Evolutionary conservation across 2,113 vertebrate species (phyloP).

Genomic region (Sinocyclocheilus maitianheensis): DNA sequence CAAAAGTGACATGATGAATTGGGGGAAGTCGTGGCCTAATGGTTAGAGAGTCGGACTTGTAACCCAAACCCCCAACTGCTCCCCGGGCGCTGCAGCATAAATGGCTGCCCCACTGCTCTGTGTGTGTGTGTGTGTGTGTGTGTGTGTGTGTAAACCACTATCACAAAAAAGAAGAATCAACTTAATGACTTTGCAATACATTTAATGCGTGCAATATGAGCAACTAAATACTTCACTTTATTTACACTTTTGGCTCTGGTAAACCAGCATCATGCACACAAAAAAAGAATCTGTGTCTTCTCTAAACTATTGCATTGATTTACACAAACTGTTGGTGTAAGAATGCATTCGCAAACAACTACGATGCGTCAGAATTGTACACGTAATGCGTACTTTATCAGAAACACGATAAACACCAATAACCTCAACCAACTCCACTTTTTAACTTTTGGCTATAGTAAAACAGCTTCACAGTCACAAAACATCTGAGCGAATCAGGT

Average conservation of each 20-base stretch:
- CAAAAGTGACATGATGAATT: not conserved
- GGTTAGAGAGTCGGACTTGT: too few relatives aligned
- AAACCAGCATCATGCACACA: not conserved
- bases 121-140: too few relatives aligned
- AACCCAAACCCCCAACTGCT: too few relatives aligned
- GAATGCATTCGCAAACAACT: not conserved
- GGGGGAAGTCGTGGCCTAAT: too few relatives aligned
- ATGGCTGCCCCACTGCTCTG: too few relatives aligned
- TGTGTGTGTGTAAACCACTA: not conserved
- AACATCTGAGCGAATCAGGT: not conserved
- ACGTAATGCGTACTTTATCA: too few relatives aligned
- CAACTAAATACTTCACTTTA: not conserved
- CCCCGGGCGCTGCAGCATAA: too few relatives aligned
- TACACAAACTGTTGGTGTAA: not conserved
- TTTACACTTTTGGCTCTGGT: not conserved
- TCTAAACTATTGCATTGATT: not conserved
- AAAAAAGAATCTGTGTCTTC: not conserved
- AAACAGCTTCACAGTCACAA: not conserved
- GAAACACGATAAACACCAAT: not conserved
- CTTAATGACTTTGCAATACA: not conserved
- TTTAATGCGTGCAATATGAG: not conserved
- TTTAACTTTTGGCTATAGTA: not conserved
- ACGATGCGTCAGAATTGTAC: too few relatives aligned
- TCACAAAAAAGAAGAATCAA: not conserved
- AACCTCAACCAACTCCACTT: not conserved